Evolutionary conservation across 92 coral and sea anemone species (phyloP).

Genomic region (Porites cylindrica): DNA sequence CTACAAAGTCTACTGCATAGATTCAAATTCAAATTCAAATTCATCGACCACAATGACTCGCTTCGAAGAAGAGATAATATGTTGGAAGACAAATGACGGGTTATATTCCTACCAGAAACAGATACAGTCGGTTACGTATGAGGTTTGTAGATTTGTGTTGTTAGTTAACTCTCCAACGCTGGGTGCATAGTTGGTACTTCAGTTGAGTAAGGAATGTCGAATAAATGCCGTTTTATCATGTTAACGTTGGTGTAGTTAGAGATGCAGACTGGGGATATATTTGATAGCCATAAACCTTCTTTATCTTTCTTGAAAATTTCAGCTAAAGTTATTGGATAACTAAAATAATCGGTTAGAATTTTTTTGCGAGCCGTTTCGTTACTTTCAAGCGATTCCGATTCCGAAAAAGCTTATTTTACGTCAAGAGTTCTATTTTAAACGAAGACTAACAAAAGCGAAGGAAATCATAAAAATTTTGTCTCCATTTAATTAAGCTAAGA

Average conservation of each 20-base stretch:
- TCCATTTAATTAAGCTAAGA: background rate
- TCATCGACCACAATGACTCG: slow-evolving; percentile 22
- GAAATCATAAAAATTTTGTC: background rate
- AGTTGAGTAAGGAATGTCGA: no score
- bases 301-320: slow-evolving; percentile 5
- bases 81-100: slow-evolving; percentile 39
- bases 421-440: background rate
- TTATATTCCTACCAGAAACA: slow-evolving; percentile 23
- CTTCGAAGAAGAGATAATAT: slow-evolving; percentile 40
- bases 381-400: background rate
- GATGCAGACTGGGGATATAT: background rate
- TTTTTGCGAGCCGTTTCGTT: background rate
- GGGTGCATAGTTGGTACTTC: no score
- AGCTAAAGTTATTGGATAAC: background rate
- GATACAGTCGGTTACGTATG: slow-evolving; percentile 18
- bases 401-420: background rate
- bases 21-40: background rate
- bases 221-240: background rate
- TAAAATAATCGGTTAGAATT: background rate
- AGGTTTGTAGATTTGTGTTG: slow-evolving; percentile 25
- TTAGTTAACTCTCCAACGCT: background rate
- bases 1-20: background rate
- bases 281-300: background rate
- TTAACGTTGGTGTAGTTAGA: background rate
- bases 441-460: background rate